Conservation (phyloP, 2,113 vertebrate genomes). For the Mastomys coucha region DNA sequence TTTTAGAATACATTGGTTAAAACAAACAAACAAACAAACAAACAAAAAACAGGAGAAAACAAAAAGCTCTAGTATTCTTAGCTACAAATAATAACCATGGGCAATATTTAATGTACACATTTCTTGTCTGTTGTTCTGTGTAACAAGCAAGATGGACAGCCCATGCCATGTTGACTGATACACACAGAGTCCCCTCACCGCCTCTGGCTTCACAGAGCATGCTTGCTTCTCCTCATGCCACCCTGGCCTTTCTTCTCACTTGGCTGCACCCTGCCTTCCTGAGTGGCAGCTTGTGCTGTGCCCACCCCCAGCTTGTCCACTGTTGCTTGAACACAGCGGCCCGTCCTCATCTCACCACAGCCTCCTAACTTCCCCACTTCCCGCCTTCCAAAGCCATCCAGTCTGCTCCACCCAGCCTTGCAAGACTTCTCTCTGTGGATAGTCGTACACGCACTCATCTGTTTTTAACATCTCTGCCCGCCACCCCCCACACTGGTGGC, state of each 20-base stretch:
- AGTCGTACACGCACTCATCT: background rate
- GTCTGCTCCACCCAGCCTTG: background rate
- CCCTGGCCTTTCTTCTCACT: background rate
- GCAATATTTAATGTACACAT: background rate
- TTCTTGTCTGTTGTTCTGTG: background rate
- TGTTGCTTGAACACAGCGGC: accelerated
- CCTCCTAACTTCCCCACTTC: background rate
- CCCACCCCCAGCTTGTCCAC: accelerated
- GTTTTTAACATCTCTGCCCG: accelerated
- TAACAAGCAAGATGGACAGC: background rate
- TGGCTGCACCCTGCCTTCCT: accelerated
- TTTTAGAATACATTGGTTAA: background rate
- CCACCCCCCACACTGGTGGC: accelerated
- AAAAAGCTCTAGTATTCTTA: background rate
- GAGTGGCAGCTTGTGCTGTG: background rate
- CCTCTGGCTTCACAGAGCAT: background rate
- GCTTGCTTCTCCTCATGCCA: accelerated
- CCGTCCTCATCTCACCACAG: background rate
- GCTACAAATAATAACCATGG: background rate
- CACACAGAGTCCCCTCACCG: no score
- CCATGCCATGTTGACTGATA: accelerated
- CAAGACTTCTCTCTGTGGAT: background rate
- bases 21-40: background rate
- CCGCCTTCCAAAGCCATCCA: no score
- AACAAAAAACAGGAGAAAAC: background rate